Conservation (phyloP, 2,113 vertebrate species). For the Carollia perspicillata region DNA sequence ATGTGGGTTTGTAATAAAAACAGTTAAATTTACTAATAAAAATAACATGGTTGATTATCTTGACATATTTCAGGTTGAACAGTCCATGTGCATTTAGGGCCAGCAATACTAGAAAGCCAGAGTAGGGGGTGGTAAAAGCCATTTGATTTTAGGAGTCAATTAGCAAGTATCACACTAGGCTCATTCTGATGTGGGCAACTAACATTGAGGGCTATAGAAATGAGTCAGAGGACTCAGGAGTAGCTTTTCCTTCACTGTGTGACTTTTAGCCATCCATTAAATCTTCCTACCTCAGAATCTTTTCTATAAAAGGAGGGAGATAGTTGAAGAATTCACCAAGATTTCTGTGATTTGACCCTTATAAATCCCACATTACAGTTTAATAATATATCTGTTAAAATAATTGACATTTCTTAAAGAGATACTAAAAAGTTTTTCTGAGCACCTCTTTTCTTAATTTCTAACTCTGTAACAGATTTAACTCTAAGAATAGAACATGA, state of each 20-base stretch:
- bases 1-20: not conserved
- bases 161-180: no score
- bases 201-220: not conserved
- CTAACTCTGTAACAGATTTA: slow-evolving; percentile 62
- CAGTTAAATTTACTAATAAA: not conserved
- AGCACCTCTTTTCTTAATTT: slow-evolving; percentile 65
- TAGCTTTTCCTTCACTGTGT: not conserved
- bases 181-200: not conserved
- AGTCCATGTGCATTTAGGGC: not conserved
- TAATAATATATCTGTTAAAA: slow-evolving; percentile 62
- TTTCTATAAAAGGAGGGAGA: slow-evolving; percentile 10
- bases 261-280: not conserved
- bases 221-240: not conserved
- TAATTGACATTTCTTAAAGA: slow-evolving; percentile 68
- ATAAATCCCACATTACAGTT: slow-evolving; percentile 52
- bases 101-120: not conserved
- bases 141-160: not conserved
- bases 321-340: slow-evolving; percentile 30
- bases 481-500: slow-evolving; percentile 69
- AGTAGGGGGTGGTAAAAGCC: not conserved
- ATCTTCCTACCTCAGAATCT: not conserved
- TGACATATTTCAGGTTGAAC: not conserved
- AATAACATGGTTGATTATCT: not conserved
- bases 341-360: slow-evolving; percentile 62
- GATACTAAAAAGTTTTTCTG: slow-evolving; percentile 55